Evolutionary conservation across 2,113 vertebrate species (phyloP).

Genomic region (Bubalus kerabau): DNA sequence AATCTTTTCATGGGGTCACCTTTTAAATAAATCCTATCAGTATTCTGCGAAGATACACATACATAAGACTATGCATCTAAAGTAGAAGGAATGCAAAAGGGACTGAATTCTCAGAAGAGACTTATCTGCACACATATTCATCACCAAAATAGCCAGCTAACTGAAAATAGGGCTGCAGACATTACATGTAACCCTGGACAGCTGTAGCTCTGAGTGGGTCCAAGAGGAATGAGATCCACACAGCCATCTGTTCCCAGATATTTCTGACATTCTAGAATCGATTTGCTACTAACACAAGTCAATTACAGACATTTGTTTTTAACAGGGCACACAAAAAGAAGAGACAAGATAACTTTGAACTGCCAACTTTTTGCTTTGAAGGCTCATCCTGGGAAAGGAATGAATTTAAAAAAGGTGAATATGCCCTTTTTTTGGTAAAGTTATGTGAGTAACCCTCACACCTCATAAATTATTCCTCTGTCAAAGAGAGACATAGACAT

Average conservation of each 20-base stretch:
- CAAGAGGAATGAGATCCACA: neutral
- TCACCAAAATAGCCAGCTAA: neutral
- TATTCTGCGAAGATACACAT: neutral
- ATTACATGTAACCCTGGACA: constrained; percentile 17
- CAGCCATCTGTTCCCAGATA: constrained; percentile 61
- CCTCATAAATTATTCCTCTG: neutral
- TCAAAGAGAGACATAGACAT: neutral
- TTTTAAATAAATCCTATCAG: constrained; percentile 31
- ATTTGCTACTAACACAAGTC: constrained; percentile 28
- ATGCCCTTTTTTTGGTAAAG: neutral
- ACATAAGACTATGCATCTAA: neutral
- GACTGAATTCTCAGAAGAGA: neutral
- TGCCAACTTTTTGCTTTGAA: constrained; percentile 2
- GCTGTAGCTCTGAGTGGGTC: constrained; percentile 24
- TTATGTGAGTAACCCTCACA: neutral
- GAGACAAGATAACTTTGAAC: constrained; percentile 33
- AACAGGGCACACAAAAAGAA: neutral
- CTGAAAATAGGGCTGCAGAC: neutral
- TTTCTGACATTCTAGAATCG: constrained; percentile 35
- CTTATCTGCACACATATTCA: neutral
- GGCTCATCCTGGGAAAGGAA: neutral
- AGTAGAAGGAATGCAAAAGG: neutral
- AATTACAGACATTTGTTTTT: constrained; percentile 50
- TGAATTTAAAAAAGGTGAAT: neutral
- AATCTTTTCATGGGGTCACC: neutral